Percentiles rank a stretch among this genome's conserved stretches.
These are phyloP conservation scores for Arvicanthis niloticus DNA, from an alignment of 2,113 vertebrate species.

Conservation along the genomic window DNA sequence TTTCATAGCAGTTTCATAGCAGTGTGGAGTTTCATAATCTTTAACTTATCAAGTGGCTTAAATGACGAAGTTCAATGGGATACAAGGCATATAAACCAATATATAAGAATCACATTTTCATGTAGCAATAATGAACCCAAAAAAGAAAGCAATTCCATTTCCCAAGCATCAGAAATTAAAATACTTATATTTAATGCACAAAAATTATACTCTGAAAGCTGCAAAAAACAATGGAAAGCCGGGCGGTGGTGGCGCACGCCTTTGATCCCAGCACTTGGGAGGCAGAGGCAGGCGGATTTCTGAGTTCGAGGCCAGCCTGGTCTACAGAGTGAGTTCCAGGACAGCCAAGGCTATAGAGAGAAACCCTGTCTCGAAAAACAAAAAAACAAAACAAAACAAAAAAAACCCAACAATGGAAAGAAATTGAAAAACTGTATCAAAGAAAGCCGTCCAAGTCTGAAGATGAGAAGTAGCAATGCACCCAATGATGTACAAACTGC, in stretches of 20 bases:
- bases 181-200: background rate
- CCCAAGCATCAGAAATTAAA: slow-evolving; percentile 44
- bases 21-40: slow-evolving; percentile 10
- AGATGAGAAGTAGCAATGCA: background rate
- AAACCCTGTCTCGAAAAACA: no score
- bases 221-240: no score
- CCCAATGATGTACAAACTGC: background rate
- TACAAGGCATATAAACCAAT: slow-evolving; percentile 32
- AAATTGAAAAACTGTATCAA: slow-evolving; percentile 22
- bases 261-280: no score
- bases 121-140: background rate
- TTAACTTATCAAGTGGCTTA: background rate
- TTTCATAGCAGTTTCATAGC: slow-evolving; percentile 23
- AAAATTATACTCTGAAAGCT: slow-evolving; percentile 47
- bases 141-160: slow-evolving; percentile 48
- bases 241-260: no score
- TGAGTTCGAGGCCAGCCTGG: no score
- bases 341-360: no score
- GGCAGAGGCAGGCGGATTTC: no score
- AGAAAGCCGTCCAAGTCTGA: background rate
- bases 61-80: background rate
- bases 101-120: background rate
- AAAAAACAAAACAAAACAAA: no score
- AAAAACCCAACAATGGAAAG: background rate
- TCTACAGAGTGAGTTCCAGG: no score